Evolutionary conservation across 35 echinoderm and acorn worm species (phyloP), one percentile per base, ranked within the genome.

Genomic region (Holothuria glaberrima): DNA sequence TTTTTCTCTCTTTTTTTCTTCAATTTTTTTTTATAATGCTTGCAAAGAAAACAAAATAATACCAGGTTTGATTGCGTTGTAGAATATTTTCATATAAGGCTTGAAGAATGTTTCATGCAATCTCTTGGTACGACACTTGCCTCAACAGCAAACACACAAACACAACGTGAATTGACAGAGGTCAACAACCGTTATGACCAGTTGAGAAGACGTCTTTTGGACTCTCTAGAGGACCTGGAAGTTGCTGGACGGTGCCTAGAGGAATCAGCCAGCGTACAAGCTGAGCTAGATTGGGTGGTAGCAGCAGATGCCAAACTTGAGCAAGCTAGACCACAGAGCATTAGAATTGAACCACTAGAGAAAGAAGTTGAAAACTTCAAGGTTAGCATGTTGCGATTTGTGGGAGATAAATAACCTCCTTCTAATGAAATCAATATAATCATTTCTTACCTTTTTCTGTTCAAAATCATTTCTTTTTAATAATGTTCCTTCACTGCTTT

Each of bases 121-220:
- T 64, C 30, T 85, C 28, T 12, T 5, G 27, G 14, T 71, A 9
- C 12, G 50, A 17, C 16, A 5, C 50, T 78, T 50, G 87, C 54
- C 10, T 48, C 76, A 13, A 32, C 41, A 96, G 94, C 65, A 41
- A 60, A 85, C 1, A 93, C 91, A 25, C 91, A 90, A 10, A 92
- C 92, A 46, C 90, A 93, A 31, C 67, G 68, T 30, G 91, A 96
- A 58, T 71, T 96, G 7, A 68, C 86, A 20, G 95, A 97, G 6
- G 95, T 97, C 36, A 94, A 92, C 69, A 72, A 86, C 12, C 81
- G 95, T 30, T 97, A 97, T 67, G 92, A 88, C n/a, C 82, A 90
- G 83, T 74, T 97, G 5, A 89, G 95, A 21, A 94, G 69, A 59
- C 71, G 28, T 21, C 95, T 97, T 3, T 17, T 50, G 0, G 86